Evolutionary conservation across 1,140 invertebrate species (phyloP), one percentile per base, ranked within the genome.

Genomic region (Caenorhabditis brenneri): DNA sequence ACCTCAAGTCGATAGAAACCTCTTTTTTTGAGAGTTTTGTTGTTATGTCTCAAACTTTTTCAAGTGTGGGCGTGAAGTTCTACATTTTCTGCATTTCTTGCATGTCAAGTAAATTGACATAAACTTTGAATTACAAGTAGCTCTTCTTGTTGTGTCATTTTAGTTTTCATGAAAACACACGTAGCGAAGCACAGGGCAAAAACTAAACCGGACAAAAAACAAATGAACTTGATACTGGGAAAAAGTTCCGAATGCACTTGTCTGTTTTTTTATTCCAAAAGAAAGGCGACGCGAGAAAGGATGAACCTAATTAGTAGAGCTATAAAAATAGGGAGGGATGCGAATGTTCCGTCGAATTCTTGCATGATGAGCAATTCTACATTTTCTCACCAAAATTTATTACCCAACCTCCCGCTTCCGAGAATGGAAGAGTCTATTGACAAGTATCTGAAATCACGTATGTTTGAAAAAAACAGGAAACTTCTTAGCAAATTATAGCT

Each of bases 371-470:
- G 4, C 24, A 29, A 42, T 24, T 27, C 65, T 2, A 81, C 80
- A 9, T 81, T 81, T 24, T 81, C 51, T 42, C 19, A 53, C 5
- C 80, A 81, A 27, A 46, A 81, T 24, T 36, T 31, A n/a, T 22
- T 81, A n/a, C 80, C 80, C 7, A 7, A 19, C 42, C 80, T 81
- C 36, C 80, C 80, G 2, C 36, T 81, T 33, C 80, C 80, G 12
- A 24, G 22, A 27, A 24, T 81, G 15, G 24, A 55, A 1, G 80
- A 81, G 0, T 60, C 80, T 22, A 46, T 81, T 16, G 31, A 42
- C 9, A 81, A 81, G 16, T 81, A 81, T 81, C 36, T 81, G 0
- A 60, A 55, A 39, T 55, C 80, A 42, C 24, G 80, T 81, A 53
- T 22, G 48, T 46, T 46, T 55, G 7, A 9, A 55, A 55, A 51